A percentile compares a stretch with the other conserved stretches of the same genome.
Evolutionary conservation across 2,888 invertebrate genomes (phyloP).

Genomic region (Drosophila colorata): DNA sequence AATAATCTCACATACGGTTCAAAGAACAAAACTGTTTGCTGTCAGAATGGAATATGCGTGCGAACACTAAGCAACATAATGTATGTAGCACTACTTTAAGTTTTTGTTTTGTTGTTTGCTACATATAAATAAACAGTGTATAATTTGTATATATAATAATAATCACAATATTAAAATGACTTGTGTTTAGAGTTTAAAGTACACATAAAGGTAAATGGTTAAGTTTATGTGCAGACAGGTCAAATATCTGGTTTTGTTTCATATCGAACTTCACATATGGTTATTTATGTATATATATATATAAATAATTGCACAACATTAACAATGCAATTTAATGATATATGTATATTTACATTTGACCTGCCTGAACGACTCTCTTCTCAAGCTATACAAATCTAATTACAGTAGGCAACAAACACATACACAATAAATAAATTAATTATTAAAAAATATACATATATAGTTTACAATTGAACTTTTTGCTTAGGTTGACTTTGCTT

Average conservation of each 20-base stretch:
- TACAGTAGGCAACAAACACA: slow-evolving; percentile 51
- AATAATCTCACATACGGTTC: slow-evolving; percentile 1
- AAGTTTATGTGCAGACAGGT: slow-evolving; percentile 32
- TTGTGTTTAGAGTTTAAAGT: slow-evolving; percentile 56
- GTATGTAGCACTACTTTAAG: slow-evolving; percentile 14
- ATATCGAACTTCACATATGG: not conserved
- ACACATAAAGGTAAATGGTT: slow-evolving; percentile 43
- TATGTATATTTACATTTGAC: not conserved
- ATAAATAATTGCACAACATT: not conserved
- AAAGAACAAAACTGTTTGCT: slow-evolving; percentile 4
- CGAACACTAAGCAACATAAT: slow-evolving; percentile 11
- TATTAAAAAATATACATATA: slow-evolving; percentile 32
- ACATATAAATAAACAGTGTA: slow-evolving; percentile 19
- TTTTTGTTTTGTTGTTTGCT: slow-evolving; percentile 15
- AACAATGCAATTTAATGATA: not conserved
- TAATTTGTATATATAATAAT: slow-evolving; percentile 36
- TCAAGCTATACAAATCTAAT: slow-evolving; percentile 43
- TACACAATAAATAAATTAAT: slow-evolving; percentile 59
- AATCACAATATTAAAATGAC: slow-evolving; percentile 74
- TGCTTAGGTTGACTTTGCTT: slow-evolving; percentile 34
- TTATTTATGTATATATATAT: not conserved
- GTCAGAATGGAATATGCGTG: slow-evolving; percentile 26
- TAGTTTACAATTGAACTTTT: slow-evolving; percentile 58
- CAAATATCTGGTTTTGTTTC: slow-evolving; percentile 4
- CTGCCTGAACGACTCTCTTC: slow-evolving; percentile 20